Percentiles rank a stretch among this genome's conserved stretches.
Conservation (phyloP, 2,113 vertebrate genomes). For the Ramphastos sulfuratus region DNA sequence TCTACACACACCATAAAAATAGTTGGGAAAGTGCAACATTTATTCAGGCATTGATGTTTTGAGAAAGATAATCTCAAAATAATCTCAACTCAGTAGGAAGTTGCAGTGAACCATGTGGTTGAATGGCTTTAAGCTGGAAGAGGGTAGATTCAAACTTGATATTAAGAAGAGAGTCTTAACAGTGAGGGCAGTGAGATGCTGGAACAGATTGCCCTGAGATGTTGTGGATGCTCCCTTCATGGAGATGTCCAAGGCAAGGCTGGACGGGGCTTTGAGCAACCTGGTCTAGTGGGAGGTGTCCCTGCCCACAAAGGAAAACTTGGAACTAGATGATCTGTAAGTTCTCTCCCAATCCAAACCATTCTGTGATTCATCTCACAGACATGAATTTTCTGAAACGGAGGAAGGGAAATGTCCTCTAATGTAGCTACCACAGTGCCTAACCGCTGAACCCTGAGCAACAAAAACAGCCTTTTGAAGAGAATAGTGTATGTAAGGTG, state of each 20-base stretch:
- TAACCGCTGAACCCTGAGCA: background rate
- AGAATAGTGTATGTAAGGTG: background rate
- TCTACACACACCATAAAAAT: background rate
- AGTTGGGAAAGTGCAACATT: background rate
- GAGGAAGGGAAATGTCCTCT: background rate
- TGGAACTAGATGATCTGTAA: background rate
- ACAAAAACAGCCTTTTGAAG: background rate
- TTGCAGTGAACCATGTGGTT: background rate
- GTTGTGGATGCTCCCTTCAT: too few relatives aligned
- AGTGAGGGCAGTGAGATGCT: too few relatives aligned
- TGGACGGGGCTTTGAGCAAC: too few relatives aligned
- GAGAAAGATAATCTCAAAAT: background rate
- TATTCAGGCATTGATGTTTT: background rate
- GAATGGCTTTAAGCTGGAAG: too few relatives aligned
- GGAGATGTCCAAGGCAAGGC: too few relatives aligned
- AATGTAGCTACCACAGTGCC: background rate
- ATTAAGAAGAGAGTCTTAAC: too few relatives aligned
- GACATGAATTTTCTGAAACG: background rate
- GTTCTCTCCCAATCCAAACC: too few relatives aligned
- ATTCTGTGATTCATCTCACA: background rate
- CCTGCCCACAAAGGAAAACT: too few relatives aligned
- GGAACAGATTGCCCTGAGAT: too few relatives aligned
- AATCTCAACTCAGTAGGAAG: background rate
- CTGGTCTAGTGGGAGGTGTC: too few relatives aligned
- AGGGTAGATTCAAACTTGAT: too few relatives aligned